Base-by-base conservation (phyloP, 2,113 vertebrate genomes). In the Sterrhoptilus dennistouni region DNA sequence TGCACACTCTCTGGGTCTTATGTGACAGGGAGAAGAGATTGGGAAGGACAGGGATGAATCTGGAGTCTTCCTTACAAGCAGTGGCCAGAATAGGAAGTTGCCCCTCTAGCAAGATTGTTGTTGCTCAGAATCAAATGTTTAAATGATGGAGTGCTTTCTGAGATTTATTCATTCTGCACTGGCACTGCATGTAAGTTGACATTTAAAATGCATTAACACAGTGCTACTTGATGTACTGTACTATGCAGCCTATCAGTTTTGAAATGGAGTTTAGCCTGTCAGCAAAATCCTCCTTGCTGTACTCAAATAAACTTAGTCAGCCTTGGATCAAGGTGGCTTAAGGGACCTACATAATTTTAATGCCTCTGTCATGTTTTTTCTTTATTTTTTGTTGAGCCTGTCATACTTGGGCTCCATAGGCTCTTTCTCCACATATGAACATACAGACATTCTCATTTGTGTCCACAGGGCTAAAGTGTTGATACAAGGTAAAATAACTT, bases 151-250 rank as follows among this genome's bases (percentile, higher is more conserved):
- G 21, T 80, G 22, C 27, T 93, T 74, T 91, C 60, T 82, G 60
- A 44, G 84, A 87, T 75, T 81, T 90, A 75, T 83, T 93, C 85
- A 71, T 75, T 83, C 65, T 89, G 68, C n/a, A 75, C 60, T 86
- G 57, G 54, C 27, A 31, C 54, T 87, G 75, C 38, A 36, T 80
- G 66, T 65, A 74, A 93, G 33, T 40, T 94, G 75, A 85, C 79
- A 88, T 93, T 85, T 92, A 86, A 94, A 96, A 94, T 93, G 76
- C 79, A 93, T 93, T 92, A 91, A 74, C 60, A 80, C 60, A 66
- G 71, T 53, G 53, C 42, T 92, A 92, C 45, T 87, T 93, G 85
- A 83, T 83, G 85, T 93, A 75, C 71, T 92, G 60, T 82, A 64
- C 89, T 94, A 92, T 79, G 76, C 85, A 92, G 60, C 49, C 52